phyloP scores from a whole-genome alignment of 2,113 vertebrate species.

The Hyperoodon ampullatus region DNA sequence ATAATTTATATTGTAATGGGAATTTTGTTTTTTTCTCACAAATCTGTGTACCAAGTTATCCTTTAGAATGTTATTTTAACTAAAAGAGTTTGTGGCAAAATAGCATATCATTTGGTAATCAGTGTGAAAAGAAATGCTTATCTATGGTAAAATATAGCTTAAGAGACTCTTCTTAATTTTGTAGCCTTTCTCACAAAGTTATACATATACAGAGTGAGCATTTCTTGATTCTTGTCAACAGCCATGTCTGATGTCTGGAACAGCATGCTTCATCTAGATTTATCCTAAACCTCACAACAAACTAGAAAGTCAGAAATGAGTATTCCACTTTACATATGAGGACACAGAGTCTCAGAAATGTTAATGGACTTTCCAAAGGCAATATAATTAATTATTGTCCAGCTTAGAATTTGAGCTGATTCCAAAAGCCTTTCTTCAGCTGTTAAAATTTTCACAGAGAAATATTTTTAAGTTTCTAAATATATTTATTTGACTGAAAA shows the following conservation, averaged over 20 bases:
- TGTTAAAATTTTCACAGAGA: neutral
- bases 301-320: neutral
- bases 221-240: constrained; percentile 2
- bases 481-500: constrained; percentile 63
- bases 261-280: neutral
- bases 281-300: neutral
- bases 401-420: neutral
- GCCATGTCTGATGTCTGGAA: neutral
- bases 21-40: neutral
- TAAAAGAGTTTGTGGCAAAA: neutral
- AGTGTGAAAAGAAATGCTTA: neutral
- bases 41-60: neutral
- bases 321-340: neutral
- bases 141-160: neutral
- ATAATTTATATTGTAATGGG: neutral
- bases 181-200: neutral
- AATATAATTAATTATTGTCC: constrained; percentile 25
- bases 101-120: neutral
- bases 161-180: neutral
- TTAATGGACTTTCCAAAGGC: neutral
- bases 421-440: neutral
- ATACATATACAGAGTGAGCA: neutral
- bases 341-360: neutral
- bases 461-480: constrained; percentile 42
- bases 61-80: constrained; percentile 13